Conservation (phyloP, 2,797 vertebrate genomes). For the Pangasius sanitwongsei region DNA sequence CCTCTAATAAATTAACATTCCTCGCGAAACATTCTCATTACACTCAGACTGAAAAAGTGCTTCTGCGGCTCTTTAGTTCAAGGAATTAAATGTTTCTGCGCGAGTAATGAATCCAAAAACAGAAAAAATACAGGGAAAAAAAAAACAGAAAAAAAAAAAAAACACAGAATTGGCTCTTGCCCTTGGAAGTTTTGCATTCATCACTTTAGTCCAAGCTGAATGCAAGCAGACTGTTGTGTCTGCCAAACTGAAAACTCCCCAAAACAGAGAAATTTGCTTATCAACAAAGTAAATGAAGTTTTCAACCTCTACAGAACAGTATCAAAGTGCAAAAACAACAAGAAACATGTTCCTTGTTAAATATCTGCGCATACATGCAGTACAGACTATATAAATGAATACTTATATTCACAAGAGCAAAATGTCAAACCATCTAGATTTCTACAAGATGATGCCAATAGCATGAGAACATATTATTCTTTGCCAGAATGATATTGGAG, state of each 20-base stretch:
- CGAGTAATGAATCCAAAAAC: background rate
- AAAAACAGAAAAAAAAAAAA: background rate
- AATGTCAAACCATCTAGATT: background rate
- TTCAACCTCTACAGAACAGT: too few species aligned
- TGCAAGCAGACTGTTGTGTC: background rate
- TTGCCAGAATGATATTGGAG: background rate
- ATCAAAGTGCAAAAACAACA: too few species aligned
- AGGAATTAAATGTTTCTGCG: background rate
- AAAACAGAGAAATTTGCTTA: background rate
- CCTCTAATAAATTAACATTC: background rate
- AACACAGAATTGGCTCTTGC: background rate
- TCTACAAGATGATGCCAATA: background rate
- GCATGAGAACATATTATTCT: background rate
- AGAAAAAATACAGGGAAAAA: too few species aligned
- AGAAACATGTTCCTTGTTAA: background rate
- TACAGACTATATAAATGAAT: background rate
- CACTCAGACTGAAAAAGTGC: background rate
- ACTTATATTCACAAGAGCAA: background rate
- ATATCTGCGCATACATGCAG: background rate
- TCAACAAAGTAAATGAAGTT: background rate
- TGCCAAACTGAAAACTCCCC: background rate
- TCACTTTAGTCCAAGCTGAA: background rate
- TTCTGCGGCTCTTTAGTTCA: background rate
- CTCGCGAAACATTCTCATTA: slow-evolving; percentile 19
- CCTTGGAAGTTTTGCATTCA: background rate